Percentiles rank a stretch among this genome's conserved stretches.
phyloP scores from a whole-genome alignment of 2,113 vertebrate genomes.

The Chloropsis hardwickii region DNA sequence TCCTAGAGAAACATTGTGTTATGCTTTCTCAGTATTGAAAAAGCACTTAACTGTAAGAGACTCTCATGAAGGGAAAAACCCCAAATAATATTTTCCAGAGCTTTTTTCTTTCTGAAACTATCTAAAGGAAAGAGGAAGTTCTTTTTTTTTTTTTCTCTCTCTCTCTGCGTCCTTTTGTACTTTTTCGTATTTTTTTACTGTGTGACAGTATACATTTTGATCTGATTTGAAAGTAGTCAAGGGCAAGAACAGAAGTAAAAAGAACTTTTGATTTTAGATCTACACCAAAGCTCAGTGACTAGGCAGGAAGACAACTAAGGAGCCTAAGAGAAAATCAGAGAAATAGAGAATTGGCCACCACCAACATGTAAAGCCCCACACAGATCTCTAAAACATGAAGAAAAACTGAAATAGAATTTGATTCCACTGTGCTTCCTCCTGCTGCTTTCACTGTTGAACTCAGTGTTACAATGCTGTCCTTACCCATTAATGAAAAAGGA shows the following conservation, averaged over 20 bases:
- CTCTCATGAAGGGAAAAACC: not conserved
- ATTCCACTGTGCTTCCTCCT: not conserved
- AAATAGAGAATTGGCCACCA: conserved; percentile 24
- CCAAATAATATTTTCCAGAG: not conserved
- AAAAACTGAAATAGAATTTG: conserved; percentile 26
- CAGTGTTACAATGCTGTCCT: not conserved
- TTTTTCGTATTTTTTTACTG: not conserved
- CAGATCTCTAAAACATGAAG: conserved; percentile 25
- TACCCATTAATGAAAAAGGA: not conserved
- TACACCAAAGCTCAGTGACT: conserved; percentile 27
- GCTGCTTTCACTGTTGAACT: not conserved
- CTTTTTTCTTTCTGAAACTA: not conserved
- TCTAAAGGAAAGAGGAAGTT: not conserved
- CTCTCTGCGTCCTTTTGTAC: not conserved
- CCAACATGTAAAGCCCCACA: conserved; percentile 28
- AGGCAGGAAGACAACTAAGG: not conserved
- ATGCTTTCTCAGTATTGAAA: not conserved
- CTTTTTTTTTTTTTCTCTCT: not conserved
- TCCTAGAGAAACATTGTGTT: not conserved
- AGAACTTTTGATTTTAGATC: conserved; percentile 35
- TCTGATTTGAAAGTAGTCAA: conserved; percentile 22
- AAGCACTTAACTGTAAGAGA: not conserved
- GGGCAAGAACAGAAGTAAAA: conserved; percentile 19
- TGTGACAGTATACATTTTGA: not conserved
- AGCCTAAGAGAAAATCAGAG: conserved; percentile 13